These are phyloP conservation scores for Alouatta palliata DNA, from an alignment of 2,113 vertebrate species.

Conservation along the genomic window DNA sequence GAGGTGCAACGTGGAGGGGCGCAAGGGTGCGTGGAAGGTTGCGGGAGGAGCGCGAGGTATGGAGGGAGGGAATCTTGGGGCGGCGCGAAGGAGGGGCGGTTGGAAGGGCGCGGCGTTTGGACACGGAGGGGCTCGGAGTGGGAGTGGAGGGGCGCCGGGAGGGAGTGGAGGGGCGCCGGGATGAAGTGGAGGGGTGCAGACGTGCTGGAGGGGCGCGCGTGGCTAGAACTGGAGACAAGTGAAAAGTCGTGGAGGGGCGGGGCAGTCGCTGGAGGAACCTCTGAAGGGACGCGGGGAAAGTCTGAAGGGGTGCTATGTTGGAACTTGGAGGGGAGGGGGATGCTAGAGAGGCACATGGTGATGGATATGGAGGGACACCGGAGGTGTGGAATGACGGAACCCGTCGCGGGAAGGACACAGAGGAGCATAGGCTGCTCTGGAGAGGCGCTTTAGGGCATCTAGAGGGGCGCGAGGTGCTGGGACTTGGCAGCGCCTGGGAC, in stretches of 20 bases:
- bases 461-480: fast-evolving
- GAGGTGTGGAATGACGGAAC: not conserved
- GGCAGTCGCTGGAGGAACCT: too few species aligned
- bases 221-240: fast-evolving
- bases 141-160: not conserved
- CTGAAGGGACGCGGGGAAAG: not conserved
- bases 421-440: too few species aligned
- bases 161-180: not conserved
- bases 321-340: not conserved
- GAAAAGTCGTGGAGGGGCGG: fast-evolving
- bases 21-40: fast-evolving
- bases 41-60: too few species aligned
- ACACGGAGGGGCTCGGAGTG: too few species aligned
- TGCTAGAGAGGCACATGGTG: too few species aligned
- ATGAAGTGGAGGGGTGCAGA: too few species aligned
- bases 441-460: too few species aligned
- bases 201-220: fast-evolving
- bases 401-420: not conserved
- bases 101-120: too few species aligned
- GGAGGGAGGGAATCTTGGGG: not conserved
- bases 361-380: not conserved
- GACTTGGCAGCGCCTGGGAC: not conserved
- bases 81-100: too few species aligned
- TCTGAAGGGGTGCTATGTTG: not conserved
- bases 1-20: not conserved